Evolutionary conservation across 2,888 invertebrate species (phyloP).

Genomic region (Thelaira solivaga): DNA sequence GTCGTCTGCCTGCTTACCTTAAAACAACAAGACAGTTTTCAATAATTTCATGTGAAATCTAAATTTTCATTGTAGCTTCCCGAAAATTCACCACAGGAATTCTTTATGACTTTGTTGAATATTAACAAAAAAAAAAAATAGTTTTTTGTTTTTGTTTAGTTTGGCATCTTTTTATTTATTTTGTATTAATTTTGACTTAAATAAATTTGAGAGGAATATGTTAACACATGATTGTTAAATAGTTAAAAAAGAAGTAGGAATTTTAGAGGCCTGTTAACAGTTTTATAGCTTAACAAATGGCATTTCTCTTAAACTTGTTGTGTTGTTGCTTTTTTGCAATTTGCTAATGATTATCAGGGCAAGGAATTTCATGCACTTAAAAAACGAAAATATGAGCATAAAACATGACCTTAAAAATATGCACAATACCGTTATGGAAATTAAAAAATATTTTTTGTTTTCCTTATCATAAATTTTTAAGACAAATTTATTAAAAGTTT

Average conservation of each 20-base stretch:
- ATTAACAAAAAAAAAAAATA: not conserved
- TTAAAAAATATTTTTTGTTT: too few relatives aligned
- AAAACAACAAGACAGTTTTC: slow-evolving; percentile 55
- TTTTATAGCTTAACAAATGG: slow-evolving; percentile 36
- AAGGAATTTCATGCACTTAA: slow-evolving; percentile 44
- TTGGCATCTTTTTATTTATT: slow-evolving; percentile 15
- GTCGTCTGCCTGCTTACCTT: slow-evolving; percentile 35
- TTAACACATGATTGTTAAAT: slow-evolving; percentile 30
- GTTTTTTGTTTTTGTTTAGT: slow-evolving; percentile 16
- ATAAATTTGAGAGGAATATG: slow-evolving; percentile 30
- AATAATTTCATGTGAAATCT: slow-evolving; percentile 48
- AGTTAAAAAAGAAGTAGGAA: slow-evolving; percentile 25
- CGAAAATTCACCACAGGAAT: slow-evolving; percentile 60
- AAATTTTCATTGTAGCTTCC: slow-evolving; percentile 61
- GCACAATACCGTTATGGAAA: too few relatives aligned
- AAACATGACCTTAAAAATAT: too few relatives aligned
- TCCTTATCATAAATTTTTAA: too few relatives aligned
- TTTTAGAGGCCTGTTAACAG: slow-evolving; percentile 49
- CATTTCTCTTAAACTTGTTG: slow-evolving; percentile 15
- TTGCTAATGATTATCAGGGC: slow-evolving; percentile 46
- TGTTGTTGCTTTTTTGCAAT: slow-evolving; percentile 25
- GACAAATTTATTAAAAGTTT: too few relatives aligned
- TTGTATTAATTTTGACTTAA: not conserved
- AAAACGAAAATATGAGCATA: not conserved
- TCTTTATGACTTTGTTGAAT: slow-evolving; percentile 30